Conservation (phyloP, 2,113 vertebrate genomes). For the Tachysurus vachellii region DNA sequence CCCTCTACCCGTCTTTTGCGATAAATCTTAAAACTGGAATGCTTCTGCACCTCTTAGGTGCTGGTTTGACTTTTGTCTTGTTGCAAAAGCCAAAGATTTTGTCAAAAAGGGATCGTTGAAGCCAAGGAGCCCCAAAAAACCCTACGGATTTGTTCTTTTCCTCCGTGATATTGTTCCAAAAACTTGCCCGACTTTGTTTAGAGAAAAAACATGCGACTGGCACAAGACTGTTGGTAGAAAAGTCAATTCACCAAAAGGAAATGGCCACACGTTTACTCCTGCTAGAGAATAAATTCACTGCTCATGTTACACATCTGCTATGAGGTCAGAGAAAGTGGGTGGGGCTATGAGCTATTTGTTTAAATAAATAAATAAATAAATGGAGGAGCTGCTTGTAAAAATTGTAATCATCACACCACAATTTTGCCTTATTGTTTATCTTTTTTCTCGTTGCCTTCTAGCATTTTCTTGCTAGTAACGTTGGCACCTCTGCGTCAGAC, state of each 20-base stretch:
- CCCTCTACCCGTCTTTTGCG: background rate
- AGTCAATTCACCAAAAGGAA: background rate
- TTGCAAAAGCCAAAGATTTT: background rate
- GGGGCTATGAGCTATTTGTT: background rate
- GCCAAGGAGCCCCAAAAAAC: background rate
- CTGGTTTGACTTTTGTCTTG: background rate
- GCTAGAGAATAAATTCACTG: background rate
- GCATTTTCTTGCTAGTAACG: background rate
- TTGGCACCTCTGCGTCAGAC: conserved; percentile 8
- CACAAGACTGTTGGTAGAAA: background rate
- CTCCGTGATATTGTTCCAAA: background rate
- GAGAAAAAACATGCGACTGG: background rate
- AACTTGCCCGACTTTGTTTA: background rate
- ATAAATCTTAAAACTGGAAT: background rate
- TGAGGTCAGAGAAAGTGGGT: background rate
- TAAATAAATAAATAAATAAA: background rate
- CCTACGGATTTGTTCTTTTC: background rate
- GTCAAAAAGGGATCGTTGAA: background rate
- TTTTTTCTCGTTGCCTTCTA: background rate
- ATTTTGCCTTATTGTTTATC: background rate
- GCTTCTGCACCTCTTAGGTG: background rate
- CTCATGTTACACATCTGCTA: background rate
- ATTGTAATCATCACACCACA: background rate
- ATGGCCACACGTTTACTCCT: no score
- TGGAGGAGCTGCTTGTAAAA: background rate